Base-by-base conservation (phyloP, 2,113 vertebrate genomes). In the Chloropsis cyanopogon region DNA sequence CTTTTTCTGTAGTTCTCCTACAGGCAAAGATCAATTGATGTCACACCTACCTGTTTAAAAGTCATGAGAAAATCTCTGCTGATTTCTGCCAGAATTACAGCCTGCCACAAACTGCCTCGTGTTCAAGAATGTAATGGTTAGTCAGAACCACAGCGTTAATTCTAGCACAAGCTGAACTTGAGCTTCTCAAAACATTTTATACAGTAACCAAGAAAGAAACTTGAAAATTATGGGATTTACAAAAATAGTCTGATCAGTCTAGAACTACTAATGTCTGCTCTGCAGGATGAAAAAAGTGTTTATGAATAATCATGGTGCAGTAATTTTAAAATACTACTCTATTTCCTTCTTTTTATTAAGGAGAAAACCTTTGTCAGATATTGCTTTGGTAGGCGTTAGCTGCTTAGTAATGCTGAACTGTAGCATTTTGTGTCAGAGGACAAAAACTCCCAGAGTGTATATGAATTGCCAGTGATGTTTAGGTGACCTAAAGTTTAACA, bases 11-110 rank as follows among this genome's bases (percentile, higher is more conserved):
- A 54, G 59, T 90, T 88, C 68, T 95, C 54, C 86, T 83, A 78
- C 70, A 88, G 84, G 64, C 79, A 94, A 94, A 90, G 79, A 95
- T 95, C 85, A 87, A 83, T 66, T 82, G 73, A 66, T 95, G 66
- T 91, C 88, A 90, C 88, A 94, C 80, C 76, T 94, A 78, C 72
- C 54, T 86, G 72, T 80, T 94, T 88, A 94, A 95, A 95, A 95
- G 80, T 92, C 85, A 95, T 84, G 90, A 90, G 86, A 87, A 95
- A 93, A 90, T 81, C 90, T 83, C 72, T 93, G 3, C 82, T 78
- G 94, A 86, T 82, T 88, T 80, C 68, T 86, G 72, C 52, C 60
- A 86, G 82, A 96, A 94, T 95, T 94, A 81, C 76, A 94, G 76
- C 71, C 90, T 93, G 86, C 72, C 88, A 69, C 79, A 92, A 70